These are phyloP conservation scores for Melikaiella ostensackeni DNA, from an alignment of 2,888 invertebrate species.

Conservation along the genomic window DNA sequence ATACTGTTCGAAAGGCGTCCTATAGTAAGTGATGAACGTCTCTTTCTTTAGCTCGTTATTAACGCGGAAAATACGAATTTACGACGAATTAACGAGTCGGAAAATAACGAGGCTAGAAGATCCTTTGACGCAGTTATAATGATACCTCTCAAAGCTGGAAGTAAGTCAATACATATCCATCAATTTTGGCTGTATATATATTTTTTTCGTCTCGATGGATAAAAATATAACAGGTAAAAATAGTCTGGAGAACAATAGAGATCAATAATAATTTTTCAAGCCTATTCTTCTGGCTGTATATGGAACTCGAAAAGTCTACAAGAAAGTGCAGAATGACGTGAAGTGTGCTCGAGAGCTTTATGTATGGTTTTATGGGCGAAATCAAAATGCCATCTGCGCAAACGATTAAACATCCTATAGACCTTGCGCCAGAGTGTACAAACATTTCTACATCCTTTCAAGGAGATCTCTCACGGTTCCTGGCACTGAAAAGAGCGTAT, in stretches of 20 bases:
- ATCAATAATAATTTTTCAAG: background rate
- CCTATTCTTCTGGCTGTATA: background rate
- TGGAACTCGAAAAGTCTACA: background rate
- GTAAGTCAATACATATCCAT: background rate
- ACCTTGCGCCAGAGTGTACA: constrained; percentile 56
- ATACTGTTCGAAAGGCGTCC: background rate
- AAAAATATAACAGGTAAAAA: background rate
- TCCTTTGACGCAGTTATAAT: constrained; percentile 49
- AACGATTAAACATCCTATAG: constrained; percentile 59
- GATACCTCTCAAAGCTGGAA: background rate
- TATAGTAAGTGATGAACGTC: background rate
- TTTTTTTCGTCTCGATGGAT: background rate
- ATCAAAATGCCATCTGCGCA: constrained; percentile 62
- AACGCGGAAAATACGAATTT: constrained; percentile 59
- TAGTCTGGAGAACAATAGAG: background rate
- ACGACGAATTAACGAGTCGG: constrained; percentile 60
- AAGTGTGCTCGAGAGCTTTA: constrained; percentile 7
- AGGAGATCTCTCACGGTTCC: constrained; percentile 64
- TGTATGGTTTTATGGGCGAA: background rate
- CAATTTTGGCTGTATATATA: background rate
- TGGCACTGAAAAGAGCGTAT: constrained; percentile 61
- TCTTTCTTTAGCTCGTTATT: constrained; percentile 46
- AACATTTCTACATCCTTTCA: constrained; percentile 67
- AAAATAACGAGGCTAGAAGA: constrained; percentile 60
- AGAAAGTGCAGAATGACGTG: constrained; percentile 3